Percentiles rank a stretch among this genome's conserved stretches.
phyloP scores from a whole-genome alignment of 2,113 vertebrate species.

The Amblyornis subalaris region DNA sequence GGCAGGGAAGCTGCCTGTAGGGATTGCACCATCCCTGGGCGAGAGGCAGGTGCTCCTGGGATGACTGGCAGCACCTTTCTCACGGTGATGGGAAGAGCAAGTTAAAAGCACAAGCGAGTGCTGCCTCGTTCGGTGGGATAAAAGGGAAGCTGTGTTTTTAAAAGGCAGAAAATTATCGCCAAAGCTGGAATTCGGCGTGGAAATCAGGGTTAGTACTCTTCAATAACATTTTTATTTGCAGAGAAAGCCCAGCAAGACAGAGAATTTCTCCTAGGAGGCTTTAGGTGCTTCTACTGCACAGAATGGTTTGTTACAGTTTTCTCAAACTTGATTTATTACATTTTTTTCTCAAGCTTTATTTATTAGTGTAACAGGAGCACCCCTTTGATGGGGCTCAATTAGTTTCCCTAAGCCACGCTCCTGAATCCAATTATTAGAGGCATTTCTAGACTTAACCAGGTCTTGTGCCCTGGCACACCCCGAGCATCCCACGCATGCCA shows the following conservation, averaged over 20 bases:
- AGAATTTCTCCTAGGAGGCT: neutral
- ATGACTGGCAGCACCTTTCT: neutral
- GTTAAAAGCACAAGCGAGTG: neutral
- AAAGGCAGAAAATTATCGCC: neutral
- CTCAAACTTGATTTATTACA: neutral
- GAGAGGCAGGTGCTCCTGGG: neutral
- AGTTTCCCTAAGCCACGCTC: neutral
- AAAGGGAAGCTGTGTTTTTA: neutral
- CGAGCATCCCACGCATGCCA: rapidly evolving
- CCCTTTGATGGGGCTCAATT: neutral
- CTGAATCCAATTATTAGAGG: neutral
- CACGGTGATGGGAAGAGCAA: neutral
- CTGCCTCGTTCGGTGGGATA: neutral
- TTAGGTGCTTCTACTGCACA: neutral
- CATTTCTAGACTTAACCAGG: neutral
- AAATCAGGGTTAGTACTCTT: neutral
- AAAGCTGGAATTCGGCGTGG: neutral
- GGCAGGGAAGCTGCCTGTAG: neutral
- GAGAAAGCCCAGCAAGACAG: neutral
- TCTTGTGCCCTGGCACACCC: neutral
- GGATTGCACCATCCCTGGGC: neutral
- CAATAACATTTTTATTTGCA: neutral
- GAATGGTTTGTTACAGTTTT: neutral
- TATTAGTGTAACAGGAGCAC: neutral
- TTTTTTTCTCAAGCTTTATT: neutral